Evolutionary conservation across 2,888 invertebrate species (phyloP).

Genomic region (Sinohyriopsis cumingii): DNA sequence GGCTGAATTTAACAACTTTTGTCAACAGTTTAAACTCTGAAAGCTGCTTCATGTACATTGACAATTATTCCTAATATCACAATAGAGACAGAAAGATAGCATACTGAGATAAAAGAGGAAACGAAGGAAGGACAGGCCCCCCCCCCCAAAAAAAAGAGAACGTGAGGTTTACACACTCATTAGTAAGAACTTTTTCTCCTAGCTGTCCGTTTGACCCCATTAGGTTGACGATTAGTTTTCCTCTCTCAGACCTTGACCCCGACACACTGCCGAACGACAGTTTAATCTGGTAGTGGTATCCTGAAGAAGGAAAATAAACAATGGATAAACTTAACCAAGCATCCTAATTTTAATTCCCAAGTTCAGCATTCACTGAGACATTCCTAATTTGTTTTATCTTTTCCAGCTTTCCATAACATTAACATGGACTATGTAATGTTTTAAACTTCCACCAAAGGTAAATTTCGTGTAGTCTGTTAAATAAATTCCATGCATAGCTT

Average conservation of each 20-base stretch:
- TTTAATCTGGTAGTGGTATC: slow-evolving; percentile 84
- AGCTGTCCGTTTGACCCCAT: slow-evolving; percentile 45
- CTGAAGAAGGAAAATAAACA: slow-evolving; percentile 74
- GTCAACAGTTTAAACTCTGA: too few relatives aligned
- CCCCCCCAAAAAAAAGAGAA: too few relatives aligned
- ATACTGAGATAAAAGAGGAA: too few relatives aligned
- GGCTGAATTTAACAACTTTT: neutral
- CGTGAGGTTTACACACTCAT: slow-evolving; percentile 20
- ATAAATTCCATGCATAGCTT: too few relatives aligned
- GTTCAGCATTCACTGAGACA: neutral
- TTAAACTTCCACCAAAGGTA: too few relatives aligned
- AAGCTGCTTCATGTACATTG: too few relatives aligned
- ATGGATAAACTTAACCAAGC: slow-evolving; percentile 2
- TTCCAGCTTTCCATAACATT: neutral
- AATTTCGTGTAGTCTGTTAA: too few relatives aligned
- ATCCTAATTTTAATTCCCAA: neutral
- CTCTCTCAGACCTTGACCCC: slow-evolving; percentile 36
- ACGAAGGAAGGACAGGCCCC: too few relatives aligned
- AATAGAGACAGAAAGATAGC: too few relatives aligned
- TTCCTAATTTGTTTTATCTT: too few relatives aligned
- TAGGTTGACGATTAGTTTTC: slow-evolving; percentile 43
- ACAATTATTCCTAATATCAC: too few relatives aligned
- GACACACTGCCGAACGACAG: slow-evolving; percentile 76
- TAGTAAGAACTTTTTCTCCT: slow-evolving; percentile 32
- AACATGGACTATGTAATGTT: neutral